Conservation (phyloP, 2,888 invertebrate species). For the Ophion costatus region DNA sequence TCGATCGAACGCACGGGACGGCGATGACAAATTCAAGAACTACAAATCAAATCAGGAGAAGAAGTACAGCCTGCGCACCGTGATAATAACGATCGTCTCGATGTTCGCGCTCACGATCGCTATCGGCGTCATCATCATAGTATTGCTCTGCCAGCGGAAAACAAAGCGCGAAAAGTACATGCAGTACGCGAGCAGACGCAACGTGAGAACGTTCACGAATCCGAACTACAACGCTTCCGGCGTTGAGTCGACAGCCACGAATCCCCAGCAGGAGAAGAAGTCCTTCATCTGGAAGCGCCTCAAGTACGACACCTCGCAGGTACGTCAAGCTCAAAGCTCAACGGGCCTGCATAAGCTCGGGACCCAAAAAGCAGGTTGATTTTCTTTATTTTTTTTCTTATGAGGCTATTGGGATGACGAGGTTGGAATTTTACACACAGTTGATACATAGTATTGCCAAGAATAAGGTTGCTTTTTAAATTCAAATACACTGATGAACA, state of each 20-base stretch:
- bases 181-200: conserved; percentile 86
- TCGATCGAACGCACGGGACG: conserved; percentile 69
- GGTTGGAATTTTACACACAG: too few relatives aligned
- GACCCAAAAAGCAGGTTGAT: too few relatives aligned
- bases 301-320: conserved; percentile 92
- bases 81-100: conserved; percentile 83
- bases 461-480: too few relatives aligned
- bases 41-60: conserved; percentile 78
- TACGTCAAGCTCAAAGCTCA: conserved; percentile 75
- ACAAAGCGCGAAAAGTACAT: conserved; percentile 84
- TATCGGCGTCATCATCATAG: conserved; percentile 77
- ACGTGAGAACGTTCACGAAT: conserved; percentile 94
- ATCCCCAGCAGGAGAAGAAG: conserved; percentile 84
- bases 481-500: too few relatives aligned
- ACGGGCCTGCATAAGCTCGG: too few relatives aligned
- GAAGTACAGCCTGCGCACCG: conserved; percentile 82
- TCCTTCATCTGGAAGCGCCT: conserved; percentile 89
- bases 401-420: too few relatives aligned
- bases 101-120: conserved; percentile 81
- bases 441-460: too few relatives aligned
- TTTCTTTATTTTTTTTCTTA: too few relatives aligned
- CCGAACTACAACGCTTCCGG: conserved; percentile 91
- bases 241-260: conserved; percentile 83
- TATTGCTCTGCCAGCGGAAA: conserved; percentile 84
- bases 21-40: conserved; percentile 79